phyloP scores from a whole-genome alignment of 2,888 invertebrate genomes.

The Conchocele bisecta region DNA sequence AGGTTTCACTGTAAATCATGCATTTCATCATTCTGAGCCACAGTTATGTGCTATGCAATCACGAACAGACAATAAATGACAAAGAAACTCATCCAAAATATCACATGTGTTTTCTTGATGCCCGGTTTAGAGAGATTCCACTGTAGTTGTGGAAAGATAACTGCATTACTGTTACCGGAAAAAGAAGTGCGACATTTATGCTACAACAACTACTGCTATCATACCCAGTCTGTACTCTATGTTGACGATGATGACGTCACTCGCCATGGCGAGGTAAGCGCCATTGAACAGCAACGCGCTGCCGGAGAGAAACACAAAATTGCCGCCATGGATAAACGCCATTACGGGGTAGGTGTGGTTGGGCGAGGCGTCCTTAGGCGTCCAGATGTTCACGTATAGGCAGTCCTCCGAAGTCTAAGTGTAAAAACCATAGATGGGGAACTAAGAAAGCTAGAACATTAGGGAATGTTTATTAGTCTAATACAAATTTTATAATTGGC shows the following conservation, averaged over 20 bases:
- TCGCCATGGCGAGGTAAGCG: conserved; percentile 54
- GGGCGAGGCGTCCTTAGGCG: conserved; percentile 82
- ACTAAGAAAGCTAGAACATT: too few relatives aligned
- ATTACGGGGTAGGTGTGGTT: conserved; percentile 80
- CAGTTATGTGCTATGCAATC: too few relatives aligned
- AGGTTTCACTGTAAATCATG: too few relatives aligned
- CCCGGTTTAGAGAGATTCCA: too few relatives aligned
- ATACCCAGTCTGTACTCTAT: conserved; percentile 73
- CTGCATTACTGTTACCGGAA: too few relatives aligned
- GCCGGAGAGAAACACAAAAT: conserved; percentile 81
- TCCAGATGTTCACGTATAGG: conserved; percentile 89
- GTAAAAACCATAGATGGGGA: not conserved
- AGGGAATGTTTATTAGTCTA: not conserved
- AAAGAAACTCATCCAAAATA: too few relatives aligned
- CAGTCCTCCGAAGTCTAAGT: conserved; percentile 87
- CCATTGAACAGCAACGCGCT: conserved; percentile 65
- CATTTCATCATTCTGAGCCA: too few relatives aligned
- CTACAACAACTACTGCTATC: too few relatives aligned
- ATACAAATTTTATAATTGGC: not conserved
- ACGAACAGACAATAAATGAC: too few relatives aligned
- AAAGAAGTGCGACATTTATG: too few relatives aligned
- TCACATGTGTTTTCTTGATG: too few relatives aligned
- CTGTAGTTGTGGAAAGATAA: too few relatives aligned
- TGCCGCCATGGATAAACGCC: conserved; percentile 84
- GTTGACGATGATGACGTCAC: conserved; percentile 65